Evolutionary conservation across 2,113 vertebrate genomes (phyloP).

Genomic region (Echinops telfairi): DNA sequence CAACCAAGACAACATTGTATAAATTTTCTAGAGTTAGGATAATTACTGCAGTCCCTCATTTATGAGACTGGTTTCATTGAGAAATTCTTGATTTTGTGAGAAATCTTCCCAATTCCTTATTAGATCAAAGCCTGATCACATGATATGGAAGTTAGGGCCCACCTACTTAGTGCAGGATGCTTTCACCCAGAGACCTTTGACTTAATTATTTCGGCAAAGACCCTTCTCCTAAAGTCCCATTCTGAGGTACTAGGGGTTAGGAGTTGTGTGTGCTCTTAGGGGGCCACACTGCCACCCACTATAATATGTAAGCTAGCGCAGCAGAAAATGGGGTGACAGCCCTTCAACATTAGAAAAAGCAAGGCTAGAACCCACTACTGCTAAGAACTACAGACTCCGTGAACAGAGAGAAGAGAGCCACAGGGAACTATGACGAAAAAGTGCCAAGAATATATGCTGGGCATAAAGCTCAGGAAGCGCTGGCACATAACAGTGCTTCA

Average conservation of each 20-base stretch:
- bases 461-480: neutral
- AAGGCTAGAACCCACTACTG: neutral
- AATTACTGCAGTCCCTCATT: too few relatives aligned
- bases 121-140: too few relatives aligned
- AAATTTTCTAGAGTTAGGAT: too few relatives aligned
- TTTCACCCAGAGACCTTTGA: neutral
- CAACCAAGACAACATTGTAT: too few relatives aligned
- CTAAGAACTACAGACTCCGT: neutral
- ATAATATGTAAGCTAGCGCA: neutral
- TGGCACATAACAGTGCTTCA: neutral
- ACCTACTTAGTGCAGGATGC: neutral
- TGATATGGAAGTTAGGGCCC: neutral
- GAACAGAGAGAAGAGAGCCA: neutral
- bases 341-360: neutral
- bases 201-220: neutral
- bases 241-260: neutral
- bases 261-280: neutral
- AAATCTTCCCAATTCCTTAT: too few relatives aligned
- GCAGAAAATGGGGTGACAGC: neutral
- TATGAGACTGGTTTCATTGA: too few relatives aligned
- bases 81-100: too few relatives aligned
- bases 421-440: neutral
- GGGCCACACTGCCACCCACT: neutral
- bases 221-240: neutral
- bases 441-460: neutral